phyloP scores from a whole-genome alignment of 2,113 vertebrate species.

The Dascyllus trimaculatus region DNA sequence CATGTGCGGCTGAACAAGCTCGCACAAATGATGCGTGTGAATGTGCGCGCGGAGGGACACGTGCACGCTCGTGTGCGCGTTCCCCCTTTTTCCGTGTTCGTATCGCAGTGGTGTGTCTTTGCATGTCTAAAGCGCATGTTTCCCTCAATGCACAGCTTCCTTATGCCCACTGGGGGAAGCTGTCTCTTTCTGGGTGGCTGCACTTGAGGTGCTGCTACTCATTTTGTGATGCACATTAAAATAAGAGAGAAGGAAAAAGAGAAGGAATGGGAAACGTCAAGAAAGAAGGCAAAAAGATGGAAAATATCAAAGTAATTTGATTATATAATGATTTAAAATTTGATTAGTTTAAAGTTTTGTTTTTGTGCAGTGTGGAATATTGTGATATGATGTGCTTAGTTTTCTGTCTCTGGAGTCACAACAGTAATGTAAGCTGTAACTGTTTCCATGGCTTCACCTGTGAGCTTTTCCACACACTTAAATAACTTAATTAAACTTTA shows the following conservation, averaged over 20 bases:
- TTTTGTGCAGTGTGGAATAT: background rate
- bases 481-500: background rate
- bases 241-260: conserved; percentile 6
- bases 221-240: conserved; percentile 63
- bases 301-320: background rate
- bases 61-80: background rate
- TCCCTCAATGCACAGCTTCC: conserved; percentile 49
- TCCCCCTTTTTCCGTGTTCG: background rate
- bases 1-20: conserved; percentile 32
- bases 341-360: background rate
- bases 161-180: conserved; percentile 50
- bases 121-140: conserved; percentile 37
- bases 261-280: background rate
- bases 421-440: background rate
- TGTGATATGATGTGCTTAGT: background rate
- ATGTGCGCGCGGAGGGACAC: background rate
- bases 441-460: conserved; percentile 7
- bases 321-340: background rate
- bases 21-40: conserved; percentile 19
- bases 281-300: background rate
- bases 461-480: background rate
- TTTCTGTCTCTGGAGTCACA: background rate
- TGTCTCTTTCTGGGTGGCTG: conserved; percentile 61
- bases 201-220: conserved; percentile 53
- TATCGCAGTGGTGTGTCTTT: conserved; percentile 29